A percentile compares a stretch with the other conserved stretches of the same genome.
phyloP scores from a whole-genome alignment of 2,113 vertebrate genomes.

The Pterocles orientalis region DNA sequence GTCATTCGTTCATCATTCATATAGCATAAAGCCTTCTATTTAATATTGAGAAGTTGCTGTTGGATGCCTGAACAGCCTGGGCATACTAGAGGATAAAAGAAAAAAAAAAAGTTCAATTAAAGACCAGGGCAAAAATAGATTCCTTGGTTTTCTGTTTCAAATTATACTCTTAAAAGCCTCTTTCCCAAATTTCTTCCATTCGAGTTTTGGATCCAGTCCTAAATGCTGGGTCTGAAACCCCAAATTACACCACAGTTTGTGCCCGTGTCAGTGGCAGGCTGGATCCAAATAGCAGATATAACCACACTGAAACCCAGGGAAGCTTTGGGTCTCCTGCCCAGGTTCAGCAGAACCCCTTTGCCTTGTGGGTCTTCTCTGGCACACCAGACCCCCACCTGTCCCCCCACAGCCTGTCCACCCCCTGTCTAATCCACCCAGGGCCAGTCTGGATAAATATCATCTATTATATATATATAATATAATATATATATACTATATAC shows the following conservation, averaged over 20 bases:
- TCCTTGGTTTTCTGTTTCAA: slow-evolving; percentile 37
- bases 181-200: slow-evolving; percentile 50
- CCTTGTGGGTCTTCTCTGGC: neutral
- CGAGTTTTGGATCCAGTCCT: neutral
- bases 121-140: slow-evolving; percentile 32
- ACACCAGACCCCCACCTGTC: neutral
- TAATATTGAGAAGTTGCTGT: neutral
- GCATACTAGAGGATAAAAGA: neutral
- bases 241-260: neutral
- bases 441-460: neutral
- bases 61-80: neutral
- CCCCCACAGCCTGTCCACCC: neutral
- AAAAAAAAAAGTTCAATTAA: neutral
- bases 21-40: slow-evolving; percentile 3
- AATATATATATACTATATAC: too few species aligned
- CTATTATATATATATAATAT: neutral
- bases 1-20: neutral
- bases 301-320: neutral
- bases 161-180: slow-evolving; percentile 41
- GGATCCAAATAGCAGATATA: neutral
- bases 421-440: neutral
- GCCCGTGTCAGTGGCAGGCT: neutral
- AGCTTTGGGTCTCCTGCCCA: neutral
- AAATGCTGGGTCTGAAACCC: slow-evolving; percentile 16
- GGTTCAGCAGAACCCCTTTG: neutral